Evolutionary conservation across 2,888 invertebrate species (phyloP).

Genomic region (Trachelus iudaicus): DNA sequence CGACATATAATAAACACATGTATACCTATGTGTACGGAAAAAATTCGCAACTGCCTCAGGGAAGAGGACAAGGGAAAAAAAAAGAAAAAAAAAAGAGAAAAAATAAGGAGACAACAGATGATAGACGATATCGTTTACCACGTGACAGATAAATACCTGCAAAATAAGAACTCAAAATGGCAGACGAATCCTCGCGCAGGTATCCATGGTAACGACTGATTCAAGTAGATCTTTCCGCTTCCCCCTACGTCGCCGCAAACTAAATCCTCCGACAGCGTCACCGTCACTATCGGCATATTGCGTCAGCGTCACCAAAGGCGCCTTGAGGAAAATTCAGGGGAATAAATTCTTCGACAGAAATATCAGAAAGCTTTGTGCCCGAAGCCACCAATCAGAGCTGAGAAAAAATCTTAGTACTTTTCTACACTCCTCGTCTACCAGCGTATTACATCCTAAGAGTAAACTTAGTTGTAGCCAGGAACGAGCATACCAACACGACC

Average conservation of each 20-base stretch:
- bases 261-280: background rate
- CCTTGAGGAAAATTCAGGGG: background rate
- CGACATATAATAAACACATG: background rate
- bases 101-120: conserved; percentile 18
- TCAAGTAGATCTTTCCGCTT: background rate
- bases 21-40: background rate
- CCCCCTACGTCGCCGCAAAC: background rate
- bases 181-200: background rate
- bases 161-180: background rate
- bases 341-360: background rate
- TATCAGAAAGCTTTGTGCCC: background rate
- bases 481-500: background rate
- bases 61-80: conserved; percentile 3
- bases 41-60: background rate
- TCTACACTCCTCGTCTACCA: background rate
- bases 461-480: background rate
- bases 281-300: background rate
- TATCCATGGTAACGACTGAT: background rate
- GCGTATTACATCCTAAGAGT: background rate
- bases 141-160: background rate
- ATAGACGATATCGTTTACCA: background rate
- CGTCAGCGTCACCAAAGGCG: background rate
- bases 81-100: conserved; percentile 5
- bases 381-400: background rate
- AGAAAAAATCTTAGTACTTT: background rate